Base-by-base conservation (phyloP, 2,888 invertebrate genomes). In the Cyclophora punctaria region DNA sequence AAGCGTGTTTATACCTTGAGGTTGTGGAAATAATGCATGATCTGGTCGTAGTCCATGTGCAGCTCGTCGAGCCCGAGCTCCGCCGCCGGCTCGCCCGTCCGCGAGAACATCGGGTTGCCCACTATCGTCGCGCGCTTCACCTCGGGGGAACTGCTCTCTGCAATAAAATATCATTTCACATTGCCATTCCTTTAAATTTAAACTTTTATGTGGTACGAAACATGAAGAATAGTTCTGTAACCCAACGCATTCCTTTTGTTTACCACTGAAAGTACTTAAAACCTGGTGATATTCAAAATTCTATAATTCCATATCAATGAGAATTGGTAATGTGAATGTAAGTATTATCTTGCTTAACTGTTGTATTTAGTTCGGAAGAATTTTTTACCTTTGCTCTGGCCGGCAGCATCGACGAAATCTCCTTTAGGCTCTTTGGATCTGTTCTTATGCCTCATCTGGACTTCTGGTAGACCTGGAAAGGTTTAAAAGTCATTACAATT, bases 1-100 rank as follows among this genome's bases (percentile, higher is more conserved):
- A 75, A 77, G 71, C 79, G 79, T 75, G 62, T 59, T 80, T 87
- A 86, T 91, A 97, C 97, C 92, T 98, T 98, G 77, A 98, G 91
- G 91, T 97, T 98, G 90, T 98, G 97, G 91, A 98, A 98, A 89
- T 98, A 98, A 81, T 97, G 95, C 96, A 98, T 96, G 83, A 98
- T 95, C 90, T 98, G 97, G 81, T 98, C 97, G 88, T 98, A 98
- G 88, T 98, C 96, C 96, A 98, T 96, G 75, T 95, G 95, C 60
- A 96, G 91, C 80, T 96, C 95, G 81, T 96, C 95, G 64, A 96
- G 88, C 47, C 92, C 93, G 55, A 93, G 91, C 62, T 92, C 82
- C 66, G 93, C 91, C 56, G 85, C 89, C 60, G 82, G 80, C 60
- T 37, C 48, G 82, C 70, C 63, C 75, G 77, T 89, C 89, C 74